Percentiles rank a stretch among this genome's conserved stretches.
phyloP scores from a whole-genome alignment of 2,888 invertebrate genomes.

The Sinhomidia bicolor region DNA sequence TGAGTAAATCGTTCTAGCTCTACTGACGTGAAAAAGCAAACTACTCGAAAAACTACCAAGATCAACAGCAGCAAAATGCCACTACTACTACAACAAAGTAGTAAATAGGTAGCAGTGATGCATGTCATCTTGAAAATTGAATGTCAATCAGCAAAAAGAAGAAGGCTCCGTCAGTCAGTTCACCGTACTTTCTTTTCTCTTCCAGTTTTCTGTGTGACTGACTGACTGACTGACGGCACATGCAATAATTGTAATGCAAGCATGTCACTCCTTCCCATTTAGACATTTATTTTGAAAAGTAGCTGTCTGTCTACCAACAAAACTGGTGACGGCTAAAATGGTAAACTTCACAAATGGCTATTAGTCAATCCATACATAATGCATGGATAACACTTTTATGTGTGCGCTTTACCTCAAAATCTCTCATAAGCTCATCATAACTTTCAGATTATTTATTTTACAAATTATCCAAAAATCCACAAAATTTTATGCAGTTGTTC shows the following conservation, averaged over 20 bases:
- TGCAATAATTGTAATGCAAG: conserved; percentile 37
- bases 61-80: neutral
- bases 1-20: conserved; percentile 13
- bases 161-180: conserved; percentile 13
- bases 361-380: neutral
- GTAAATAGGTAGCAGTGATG: conserved; percentile 55
- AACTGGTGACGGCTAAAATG: neutral
- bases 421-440: neutral
- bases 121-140: conserved; percentile 72
- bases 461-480: conserved; percentile 1
- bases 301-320: conserved; percentile 62
- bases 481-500: neutral
- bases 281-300: conserved; percentile 65
- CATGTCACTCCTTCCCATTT: conserved; percentile 63
- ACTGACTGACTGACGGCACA: conserved; percentile 61
- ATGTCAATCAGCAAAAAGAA: conserved; percentile 67
- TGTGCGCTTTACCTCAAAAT: neutral
- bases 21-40: too few relatives aligned
- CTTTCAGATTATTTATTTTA: conserved; percentile 15
- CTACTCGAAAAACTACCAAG: too few relatives aligned
- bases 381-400: neutral
- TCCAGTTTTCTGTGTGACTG: neutral
- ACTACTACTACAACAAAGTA: neutral
- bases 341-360: neutral
- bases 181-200: conserved; percentile 33